These are phyloP conservation scores for Elachura formosa DNA, from an alignment of 2,113 vertebrate genomes.

Conservation along the genomic window DNA sequence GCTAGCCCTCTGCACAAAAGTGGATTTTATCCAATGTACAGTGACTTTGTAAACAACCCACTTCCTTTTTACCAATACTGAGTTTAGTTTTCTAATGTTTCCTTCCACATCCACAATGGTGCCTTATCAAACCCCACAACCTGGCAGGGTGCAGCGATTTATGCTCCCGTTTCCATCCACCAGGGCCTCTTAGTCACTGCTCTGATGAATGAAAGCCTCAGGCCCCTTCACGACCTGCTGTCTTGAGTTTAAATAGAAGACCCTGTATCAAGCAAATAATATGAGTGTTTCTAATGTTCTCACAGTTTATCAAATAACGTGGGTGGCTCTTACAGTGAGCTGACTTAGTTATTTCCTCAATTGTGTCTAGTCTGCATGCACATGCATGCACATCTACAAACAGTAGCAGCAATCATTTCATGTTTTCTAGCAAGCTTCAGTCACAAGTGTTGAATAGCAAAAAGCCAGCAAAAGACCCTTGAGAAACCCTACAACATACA, in stretches of 20 bases:
- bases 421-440: background rate
- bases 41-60: constrained; percentile 11
- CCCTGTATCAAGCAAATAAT: background rate
- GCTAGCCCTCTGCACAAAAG: constrained; percentile 17
- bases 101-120: background rate
- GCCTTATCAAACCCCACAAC: background rate
- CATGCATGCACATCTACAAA: background rate
- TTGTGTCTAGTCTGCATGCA: background rate
- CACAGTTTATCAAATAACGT: background rate
- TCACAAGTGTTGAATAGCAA: background rate
- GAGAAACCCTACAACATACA: background rate
- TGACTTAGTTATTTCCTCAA: background rate
- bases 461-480: background rate
- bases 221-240: background rate
- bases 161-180: background rate
- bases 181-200: rapidly evolving
- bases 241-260: background rate
- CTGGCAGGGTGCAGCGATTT: background rate
- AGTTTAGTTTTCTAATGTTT: background rate
- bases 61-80: background rate
- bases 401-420: background rate
- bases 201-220: background rate
- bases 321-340: background rate
- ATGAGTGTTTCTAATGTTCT: rapidly evolving
- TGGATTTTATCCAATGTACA: constrained; percentile 12